These are phyloP conservation scores for Labrus mixtus DNA, from an alignment of 2,113 vertebrate genomes.

Conservation along the genomic window DNA sequence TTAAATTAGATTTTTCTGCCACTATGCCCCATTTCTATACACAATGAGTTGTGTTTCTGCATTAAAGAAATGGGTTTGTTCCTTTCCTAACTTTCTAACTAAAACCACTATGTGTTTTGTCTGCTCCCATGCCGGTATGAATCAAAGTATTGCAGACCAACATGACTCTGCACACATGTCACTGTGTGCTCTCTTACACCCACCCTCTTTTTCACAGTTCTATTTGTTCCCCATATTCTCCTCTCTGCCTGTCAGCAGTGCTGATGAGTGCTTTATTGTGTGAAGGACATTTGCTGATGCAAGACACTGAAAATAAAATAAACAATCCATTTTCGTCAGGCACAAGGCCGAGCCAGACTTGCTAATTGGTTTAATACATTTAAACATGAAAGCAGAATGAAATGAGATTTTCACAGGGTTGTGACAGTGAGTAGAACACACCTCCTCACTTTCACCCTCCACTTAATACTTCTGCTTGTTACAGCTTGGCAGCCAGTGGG, in stretches of 20 bases:
- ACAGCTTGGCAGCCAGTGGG: constrained; percentile 60
- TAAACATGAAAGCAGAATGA: constrained; percentile 58
- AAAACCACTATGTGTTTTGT: constrained; percentile 11
- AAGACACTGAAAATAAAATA: constrained; percentile 67
- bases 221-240: constrained; percentile 30
- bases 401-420: constrained; percentile 62
- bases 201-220: not conserved
- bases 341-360: constrained; percentile 25
- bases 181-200: not conserved
- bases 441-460: constrained; percentile 41
- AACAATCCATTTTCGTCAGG: constrained; percentile 60
- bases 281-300: constrained; percentile 65
- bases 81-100: not conserved
- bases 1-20: constrained; percentile 24
- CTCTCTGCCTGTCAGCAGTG: constrained; percentile 26
- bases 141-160: not conserved
- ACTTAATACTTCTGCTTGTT: constrained; percentile 60
- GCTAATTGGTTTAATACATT: constrained; percentile 61
- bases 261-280: constrained; percentile 45
- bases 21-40: constrained; percentile 1
- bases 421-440: constrained; percentile 57
- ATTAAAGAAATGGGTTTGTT: not conserved
- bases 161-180: not conserved
- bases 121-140: not conserved
- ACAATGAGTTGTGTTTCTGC: not conserved